phyloP scores from a whole-genome alignment of 1,140 invertebrate genomes.

The Ceratitis capitata region DNA sequence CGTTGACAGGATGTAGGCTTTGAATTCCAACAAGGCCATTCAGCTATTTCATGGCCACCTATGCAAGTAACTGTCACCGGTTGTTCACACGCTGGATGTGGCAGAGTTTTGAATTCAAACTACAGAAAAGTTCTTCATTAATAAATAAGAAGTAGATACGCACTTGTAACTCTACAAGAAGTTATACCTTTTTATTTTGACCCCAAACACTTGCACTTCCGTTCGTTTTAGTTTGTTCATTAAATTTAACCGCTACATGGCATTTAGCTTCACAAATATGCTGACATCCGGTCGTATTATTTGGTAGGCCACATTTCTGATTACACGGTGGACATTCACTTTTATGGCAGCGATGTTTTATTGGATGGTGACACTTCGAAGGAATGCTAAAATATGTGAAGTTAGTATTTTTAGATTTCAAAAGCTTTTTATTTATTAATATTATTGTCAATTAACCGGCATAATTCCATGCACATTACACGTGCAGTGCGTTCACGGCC shows the following conservation, averaged over 20 bases:
- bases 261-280: conserved; percentile 82
- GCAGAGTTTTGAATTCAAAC: conserved; percentile 74
- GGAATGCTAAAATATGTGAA: conserved; percentile 71
- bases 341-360: conserved; percentile 87
- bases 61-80: conserved; percentile 80
- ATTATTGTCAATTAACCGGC: conserved; percentile 61
- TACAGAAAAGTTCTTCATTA: conserved; percentile 66
- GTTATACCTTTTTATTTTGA: conserved; percentile 66
- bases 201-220: conserved; percentile 74
- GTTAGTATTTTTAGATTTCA: background rate
- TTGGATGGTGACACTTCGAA: conserved; percentile 81
- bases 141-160: conserved; percentile 42
- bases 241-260: conserved; percentile 80
- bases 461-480: conserved; percentile 79
- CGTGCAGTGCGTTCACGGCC: conserved; percentile 80
- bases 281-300: conserved; percentile 72
- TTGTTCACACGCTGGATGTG: conserved; percentile 77
- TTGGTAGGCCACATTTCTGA: conserved; percentile 73
- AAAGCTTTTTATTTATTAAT: background rate
- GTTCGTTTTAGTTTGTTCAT: background rate
- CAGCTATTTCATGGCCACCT: conserved; percentile 82
- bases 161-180: background rate
- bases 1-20: conserved; percentile 78
- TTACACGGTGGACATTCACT: conserved; percentile 86
- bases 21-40: conserved; percentile 80